phyloP scores from a whole-genome alignment of 2,797 vertebrate genomes.

The Gadopsis bispinosus region DNA sequence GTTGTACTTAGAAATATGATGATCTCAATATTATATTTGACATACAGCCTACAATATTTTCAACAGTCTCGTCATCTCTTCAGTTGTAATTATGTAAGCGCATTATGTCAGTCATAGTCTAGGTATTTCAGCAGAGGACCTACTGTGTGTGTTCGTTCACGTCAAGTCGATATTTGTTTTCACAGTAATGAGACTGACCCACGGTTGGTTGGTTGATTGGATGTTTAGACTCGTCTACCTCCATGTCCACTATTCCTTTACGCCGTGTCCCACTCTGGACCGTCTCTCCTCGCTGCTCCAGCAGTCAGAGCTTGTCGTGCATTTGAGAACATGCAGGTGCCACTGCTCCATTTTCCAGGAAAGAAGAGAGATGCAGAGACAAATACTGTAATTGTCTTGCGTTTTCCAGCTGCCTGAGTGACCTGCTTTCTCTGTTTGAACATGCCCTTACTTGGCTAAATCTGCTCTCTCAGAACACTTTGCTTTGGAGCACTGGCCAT shows the following conservation, averaged over 20 bases:
- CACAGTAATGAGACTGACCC: slow-evolving; percentile 42
- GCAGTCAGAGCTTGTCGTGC: slow-evolving; percentile 48
- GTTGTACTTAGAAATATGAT: background rate
- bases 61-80: slow-evolving; percentile 13
- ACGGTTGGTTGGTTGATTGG: background rate
- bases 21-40: background rate
- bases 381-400: slow-evolving; percentile 12
- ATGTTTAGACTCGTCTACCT: slow-evolving; percentile 63
- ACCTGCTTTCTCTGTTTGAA: background rate
- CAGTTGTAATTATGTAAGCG: slow-evolving; percentile 26
- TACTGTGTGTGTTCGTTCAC: background rate
- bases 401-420: slow-evolving; percentile 9
- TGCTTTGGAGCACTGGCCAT: background rate
- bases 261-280: slow-evolving; percentile 16
- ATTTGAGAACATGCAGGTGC: slow-evolving; percentile 65
- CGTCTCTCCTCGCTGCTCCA: slow-evolving; percentile 26
- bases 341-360: slow-evolving; percentile 37
- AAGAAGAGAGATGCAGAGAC: slow-evolving; percentile 7
- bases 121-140: background rate
- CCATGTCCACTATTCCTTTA: slow-evolving; percentile 24
- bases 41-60: background rate
- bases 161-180: slow-evolving; percentile 52
- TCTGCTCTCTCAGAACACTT: background rate
- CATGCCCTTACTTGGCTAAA: slow-evolving; percentile 76
- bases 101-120: slow-evolving; percentile 14